Evolutionary conservation across 1,140 invertebrate genomes (phyloP), one percentile per base, ranked within the genome.

Genomic region (Holcopasites calliopsidis): DNA sequence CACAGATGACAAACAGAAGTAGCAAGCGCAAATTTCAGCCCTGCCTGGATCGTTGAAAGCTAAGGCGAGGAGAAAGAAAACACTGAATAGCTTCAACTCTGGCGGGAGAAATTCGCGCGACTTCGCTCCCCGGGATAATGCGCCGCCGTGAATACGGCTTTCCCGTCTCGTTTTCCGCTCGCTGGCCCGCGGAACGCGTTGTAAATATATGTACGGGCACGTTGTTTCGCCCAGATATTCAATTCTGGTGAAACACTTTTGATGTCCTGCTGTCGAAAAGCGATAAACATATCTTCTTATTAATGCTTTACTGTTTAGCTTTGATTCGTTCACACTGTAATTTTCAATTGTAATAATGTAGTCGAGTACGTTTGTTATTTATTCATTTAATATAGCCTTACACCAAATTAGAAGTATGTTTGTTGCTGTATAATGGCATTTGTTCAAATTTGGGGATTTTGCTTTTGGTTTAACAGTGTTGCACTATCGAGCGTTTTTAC

Each of bases 1-100:
- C 57, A 23, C 60, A 64, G 70, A 64, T 49, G 70, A 72, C 74
- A 72, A 72, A 76, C 74, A 71, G 66, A 50, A 58, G n/a, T 44
- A n/a, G 54, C 42, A 31, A 13, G 18, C 52, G 42, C 16, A 52
- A 77, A 58, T 73, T 73, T 73, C 76, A 72, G 47, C 50, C 61
- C 21, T 26, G 47, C 31, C 10, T 55, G 42, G 49, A 75, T 68
- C 69, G 75, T 40, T 23, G 58, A 57, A 62, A 77, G 58, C 65
- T 62, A 71, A 77, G 57, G 40, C 58, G 26, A 76, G 50, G 21
- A 35, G 21, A 47, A 44, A 62, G 62, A 60, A 42, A 21, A 38
- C 42, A 38, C 23, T 58, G 72, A 57, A 68, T 47, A 58, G 50
- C 62, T 47, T n/a, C n/a, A n/a, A n/a, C 38, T 42, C 50, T 16